Percentiles rank a stretch among this genome's conserved stretches.
Evolutionary conservation across 2,888 invertebrate genomes (phyloP).

Genomic region (Lycophotia porphyrea): DNA sequence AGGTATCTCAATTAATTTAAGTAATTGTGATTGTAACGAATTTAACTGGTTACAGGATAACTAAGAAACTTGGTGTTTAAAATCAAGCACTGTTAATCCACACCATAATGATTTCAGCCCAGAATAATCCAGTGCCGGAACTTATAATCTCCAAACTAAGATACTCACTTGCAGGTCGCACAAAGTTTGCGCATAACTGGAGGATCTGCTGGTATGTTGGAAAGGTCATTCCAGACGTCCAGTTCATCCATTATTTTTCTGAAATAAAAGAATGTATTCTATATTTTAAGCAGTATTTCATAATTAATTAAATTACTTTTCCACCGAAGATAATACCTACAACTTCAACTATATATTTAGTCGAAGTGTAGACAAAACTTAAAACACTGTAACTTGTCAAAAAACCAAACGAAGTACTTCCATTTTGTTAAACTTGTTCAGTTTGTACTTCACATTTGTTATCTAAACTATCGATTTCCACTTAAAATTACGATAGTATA

Average conservation of each 20-base stretch:
- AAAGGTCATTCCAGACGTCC: slow-evolving; percentile 93
- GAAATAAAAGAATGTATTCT: slow-evolving; percentile 4
- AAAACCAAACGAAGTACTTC: background rate
- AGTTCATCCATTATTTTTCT: slow-evolving; percentile 78
- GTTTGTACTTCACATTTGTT: background rate
- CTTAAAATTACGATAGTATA: background rate
- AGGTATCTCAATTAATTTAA: background rate
- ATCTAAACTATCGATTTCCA: background rate
- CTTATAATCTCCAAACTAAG: no score
- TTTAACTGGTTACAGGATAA: background rate
- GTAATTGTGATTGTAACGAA: background rate
- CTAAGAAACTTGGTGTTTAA: background rate
- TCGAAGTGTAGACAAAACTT: background rate
- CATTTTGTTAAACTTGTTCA: background rate
- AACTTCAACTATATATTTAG: background rate
- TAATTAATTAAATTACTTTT: background rate
- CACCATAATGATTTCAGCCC: background rate
- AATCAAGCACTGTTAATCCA: background rate
- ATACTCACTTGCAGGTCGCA: slow-evolving; percentile 93
- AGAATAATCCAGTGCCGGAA: background rate
- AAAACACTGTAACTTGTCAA: background rate
- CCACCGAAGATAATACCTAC: background rate
- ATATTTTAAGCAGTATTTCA: background rate
- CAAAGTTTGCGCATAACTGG: slow-evolving; percentile 93
- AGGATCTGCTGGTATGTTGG: slow-evolving; percentile 94